Evolutionary conservation across 2,113 vertebrate species (phyloP).

Genomic region (Lamprologus lemairii): DNA sequence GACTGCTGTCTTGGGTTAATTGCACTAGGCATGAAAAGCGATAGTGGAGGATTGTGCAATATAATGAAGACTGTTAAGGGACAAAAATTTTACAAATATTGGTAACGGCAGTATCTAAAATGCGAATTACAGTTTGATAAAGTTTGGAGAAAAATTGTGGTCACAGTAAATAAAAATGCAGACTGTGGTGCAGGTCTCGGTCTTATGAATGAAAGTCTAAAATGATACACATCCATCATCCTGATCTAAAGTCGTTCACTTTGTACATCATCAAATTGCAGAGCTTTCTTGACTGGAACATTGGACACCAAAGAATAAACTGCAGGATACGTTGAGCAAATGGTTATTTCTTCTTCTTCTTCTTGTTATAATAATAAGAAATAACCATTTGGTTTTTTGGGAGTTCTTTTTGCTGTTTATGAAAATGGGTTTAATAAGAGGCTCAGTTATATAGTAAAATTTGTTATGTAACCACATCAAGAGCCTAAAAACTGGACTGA

Average conservation of each 20-base stretch:
- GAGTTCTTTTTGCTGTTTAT: background rate
- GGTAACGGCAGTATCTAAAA: background rate
- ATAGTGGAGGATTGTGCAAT: background rate
- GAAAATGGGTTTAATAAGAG: background rate
- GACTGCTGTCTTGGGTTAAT: no score
- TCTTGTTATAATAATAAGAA: background rate
- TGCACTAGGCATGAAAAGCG: background rate
- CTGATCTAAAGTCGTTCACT: background rate
- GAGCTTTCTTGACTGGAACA: background rate
- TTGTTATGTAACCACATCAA: background rate
- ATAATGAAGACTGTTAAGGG: background rate
- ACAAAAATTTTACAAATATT: background rate
- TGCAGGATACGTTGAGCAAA: rapidly evolving
- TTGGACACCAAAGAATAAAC: background rate
- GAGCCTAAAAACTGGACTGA: background rate
- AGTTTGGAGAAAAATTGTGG: background rate
- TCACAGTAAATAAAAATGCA: background rate
- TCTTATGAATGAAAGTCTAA: background rate
- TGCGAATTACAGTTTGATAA: background rate
- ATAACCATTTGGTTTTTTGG: background rate
- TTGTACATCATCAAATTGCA: background rate
- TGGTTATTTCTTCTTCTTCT: background rate
- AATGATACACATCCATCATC: background rate
- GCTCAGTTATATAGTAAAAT: background rate
- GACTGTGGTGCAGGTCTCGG: background rate